Base-by-base conservation (phyloP, 2,888 invertebrate genomes). In the Muscina levida region DNA sequence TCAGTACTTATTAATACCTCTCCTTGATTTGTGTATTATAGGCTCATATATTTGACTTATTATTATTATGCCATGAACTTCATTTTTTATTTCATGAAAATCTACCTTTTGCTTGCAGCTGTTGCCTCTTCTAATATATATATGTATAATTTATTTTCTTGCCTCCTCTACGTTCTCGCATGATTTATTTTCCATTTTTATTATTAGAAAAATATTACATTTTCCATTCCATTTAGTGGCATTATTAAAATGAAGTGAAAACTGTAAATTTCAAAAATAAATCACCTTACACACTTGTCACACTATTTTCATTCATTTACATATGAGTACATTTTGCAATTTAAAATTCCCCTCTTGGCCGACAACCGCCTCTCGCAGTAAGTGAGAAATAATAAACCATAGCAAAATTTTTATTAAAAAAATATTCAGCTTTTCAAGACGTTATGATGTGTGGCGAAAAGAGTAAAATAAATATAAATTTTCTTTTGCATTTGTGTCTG, bases 181-280 rank as follows among this genome's bases (percentile, higher is more conserved):
- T 62, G 62, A 62, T 62, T 62, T 62, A 62, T 42, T 22, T 62
- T 22, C 11, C 19, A 42, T 39, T 42, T 42, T n/a, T 37, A 22
- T n/a, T 37, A 22, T 59, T 59, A 39, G 11, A 72, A 80, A 79
- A 70, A 74, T 72, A 68, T 65, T 81, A 68, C 67, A 77, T 75
- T 81, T 81, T 74, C 74, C 74, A 74, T 77, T 68, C 75, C 74
- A 81, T 81, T 81, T 81, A 77, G 59, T 62, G 74, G 67, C 70
- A 53, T 59, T 68, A 71, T 72, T 68, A 77, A 46, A 62, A 59
- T 11, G 19, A 71, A 62, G n/a, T 51, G 71, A 59, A 71, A 59
- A 71, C 31, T 59, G 71, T 19, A 71, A 59, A 81, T 77, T 31
- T 77, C 39, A 44, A 68, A 67, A 42, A 72, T 75, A 75, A 75